A percentile compares a stretch with the other conserved stretches of the same genome.
phyloP scores from a whole-genome alignment of 2,888 invertebrate species.

The Lepetodrilus schrolli region DNA sequence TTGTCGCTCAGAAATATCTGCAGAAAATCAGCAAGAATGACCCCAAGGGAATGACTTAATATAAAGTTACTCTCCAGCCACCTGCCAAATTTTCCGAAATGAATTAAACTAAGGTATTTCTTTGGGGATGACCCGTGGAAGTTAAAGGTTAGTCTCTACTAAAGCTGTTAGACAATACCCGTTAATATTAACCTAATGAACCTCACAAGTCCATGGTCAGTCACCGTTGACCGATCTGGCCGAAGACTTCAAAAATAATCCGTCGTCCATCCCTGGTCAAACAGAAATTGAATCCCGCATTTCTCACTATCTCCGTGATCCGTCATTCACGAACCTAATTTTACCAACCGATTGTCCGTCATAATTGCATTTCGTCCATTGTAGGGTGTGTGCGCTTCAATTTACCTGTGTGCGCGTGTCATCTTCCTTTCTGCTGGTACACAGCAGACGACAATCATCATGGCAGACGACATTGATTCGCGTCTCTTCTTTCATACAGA shows the following conservation, averaged over 20 bases:
- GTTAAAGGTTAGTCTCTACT: background rate
- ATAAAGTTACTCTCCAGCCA: too few species aligned
- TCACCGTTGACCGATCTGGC: background rate
- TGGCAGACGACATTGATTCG: background rate
- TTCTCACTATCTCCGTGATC: background rate
- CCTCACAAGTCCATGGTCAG: background rate
- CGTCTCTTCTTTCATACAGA: background rate
- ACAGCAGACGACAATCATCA: background rate
- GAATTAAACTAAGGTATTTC: too few species aligned
- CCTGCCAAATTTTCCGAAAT: too few species aligned
- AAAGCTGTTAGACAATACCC: conserved; percentile 10
- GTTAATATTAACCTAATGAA: conserved; percentile 10
- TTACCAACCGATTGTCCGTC: conserved; percentile 1
- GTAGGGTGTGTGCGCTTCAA: conserved; percentile 12
- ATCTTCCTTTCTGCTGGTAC: background rate
- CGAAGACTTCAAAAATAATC: background rate
- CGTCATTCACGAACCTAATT: conserved; percentile 7
- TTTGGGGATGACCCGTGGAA: too few species aligned
- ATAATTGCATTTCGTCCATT: conserved; percentile 26
- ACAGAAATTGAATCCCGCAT: conserved; percentile 5
- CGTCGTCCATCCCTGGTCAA: background rate
- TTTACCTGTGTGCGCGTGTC: background rate
- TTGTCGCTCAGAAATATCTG: too few species aligned
- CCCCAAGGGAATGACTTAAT: too few species aligned
- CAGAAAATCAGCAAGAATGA: too few species aligned